A percentile compares a stretch with the other conserved stretches of the same genome.
phyloP scores from a whole-genome alignment of 1,140 invertebrate species.

The Tachypleus tridentatus region DNA sequence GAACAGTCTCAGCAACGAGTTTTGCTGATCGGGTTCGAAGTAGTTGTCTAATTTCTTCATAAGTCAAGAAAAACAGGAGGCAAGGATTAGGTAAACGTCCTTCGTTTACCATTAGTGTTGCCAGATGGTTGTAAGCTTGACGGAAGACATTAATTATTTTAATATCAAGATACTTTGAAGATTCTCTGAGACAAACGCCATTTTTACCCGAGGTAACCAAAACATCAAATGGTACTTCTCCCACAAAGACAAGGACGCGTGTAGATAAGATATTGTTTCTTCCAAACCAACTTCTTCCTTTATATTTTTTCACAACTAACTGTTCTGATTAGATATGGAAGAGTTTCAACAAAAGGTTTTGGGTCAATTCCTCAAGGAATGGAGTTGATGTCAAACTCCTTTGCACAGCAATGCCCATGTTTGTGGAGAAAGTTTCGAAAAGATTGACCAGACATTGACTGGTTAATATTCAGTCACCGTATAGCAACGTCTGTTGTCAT shows the following conservation, averaged over 20 bases:
- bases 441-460: no score
- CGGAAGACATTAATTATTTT: conserved; percentile 46
- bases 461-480: no score
- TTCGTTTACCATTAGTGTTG: conserved; percentile 42
- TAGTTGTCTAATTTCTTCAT: conserved; percentile 48
- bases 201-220: no score
- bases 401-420: conserved; percentile 7
- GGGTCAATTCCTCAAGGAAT: conserved; percentile 10
- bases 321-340: background rate
- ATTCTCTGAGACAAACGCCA: background rate
- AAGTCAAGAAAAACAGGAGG: conserved; percentile 55
- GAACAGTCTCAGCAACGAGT: conserved; percentile 42
- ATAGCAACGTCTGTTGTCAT: no score
- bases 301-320: no score
- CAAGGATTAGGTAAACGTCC: conserved; percentile 50
- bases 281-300: no score
- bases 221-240: no score
- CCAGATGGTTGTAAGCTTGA: conserved; percentile 45
- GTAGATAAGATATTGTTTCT: no score
- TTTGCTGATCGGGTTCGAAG: conserved; percentile 41
- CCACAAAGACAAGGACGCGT: no score
- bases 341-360: conserved; percentile 1
- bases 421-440: conserved; percentile 6
- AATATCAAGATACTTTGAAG: conserved; percentile 15
- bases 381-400: conserved; percentile 9